These are phyloP conservation scores for Erpobdella octoculata DNA, from an alignment of 2,888 invertebrate genomes.

Conservation along the genomic window DNA sequence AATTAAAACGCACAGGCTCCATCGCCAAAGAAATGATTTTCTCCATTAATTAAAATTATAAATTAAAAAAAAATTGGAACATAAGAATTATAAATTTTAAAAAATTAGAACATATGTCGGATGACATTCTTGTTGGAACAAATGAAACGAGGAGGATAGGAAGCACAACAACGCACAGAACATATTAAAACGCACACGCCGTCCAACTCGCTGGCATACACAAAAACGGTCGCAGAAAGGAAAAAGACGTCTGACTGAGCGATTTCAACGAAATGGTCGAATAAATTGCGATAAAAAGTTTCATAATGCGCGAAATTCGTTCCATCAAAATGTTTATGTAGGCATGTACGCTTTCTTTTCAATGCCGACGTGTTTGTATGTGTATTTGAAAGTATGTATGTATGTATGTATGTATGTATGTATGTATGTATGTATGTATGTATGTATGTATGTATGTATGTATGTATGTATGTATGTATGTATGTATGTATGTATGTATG, in stretches of 20 bases:
- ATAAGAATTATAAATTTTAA: too few species aligned
- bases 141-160: too few species aligned
- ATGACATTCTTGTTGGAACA: too few species aligned
- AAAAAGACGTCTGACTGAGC: conserved; percentile 6
- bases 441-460: conserved; percentile 17
- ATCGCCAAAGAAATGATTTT: too few species aligned
- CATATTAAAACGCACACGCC: too few species aligned
- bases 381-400: background rate
- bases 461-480: conserved; percentile 19
- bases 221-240: background rate
- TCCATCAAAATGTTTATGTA: background rate
- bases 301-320: conserved; percentile 11
- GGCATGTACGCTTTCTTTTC: background rate
- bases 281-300: conserved; percentile 7
- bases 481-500: background rate
- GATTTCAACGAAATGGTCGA: background rate
- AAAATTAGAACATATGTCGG: too few species aligned
- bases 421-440: conserved; percentile 23
- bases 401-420: background rate
- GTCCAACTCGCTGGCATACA: too few species aligned
- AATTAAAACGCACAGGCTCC: too few species aligned
- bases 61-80: too few species aligned
- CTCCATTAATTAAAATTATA: too few species aligned
- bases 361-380: background rate
- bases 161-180: too few species aligned